phyloP scores from a whole-genome alignment of 2,888 invertebrate species.

The Latheticus oryzae region DNA sequence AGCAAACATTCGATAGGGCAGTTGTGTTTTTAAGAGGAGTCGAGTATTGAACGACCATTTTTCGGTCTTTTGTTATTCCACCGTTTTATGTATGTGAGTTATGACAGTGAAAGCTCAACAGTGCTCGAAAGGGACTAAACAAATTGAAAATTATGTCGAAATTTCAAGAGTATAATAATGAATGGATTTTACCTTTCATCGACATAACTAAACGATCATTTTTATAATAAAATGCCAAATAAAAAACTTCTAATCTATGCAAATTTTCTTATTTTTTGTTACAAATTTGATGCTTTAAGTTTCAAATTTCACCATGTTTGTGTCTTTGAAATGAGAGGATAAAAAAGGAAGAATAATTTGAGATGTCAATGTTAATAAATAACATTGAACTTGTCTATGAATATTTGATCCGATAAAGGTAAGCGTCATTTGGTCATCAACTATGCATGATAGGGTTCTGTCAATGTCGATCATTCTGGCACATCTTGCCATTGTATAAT shows the following conservation, averaged over 20 bases:
- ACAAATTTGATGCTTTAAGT: too few relatives aligned
- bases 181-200: too few relatives aligned
- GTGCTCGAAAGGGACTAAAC: not conserved
- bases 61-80: slow-evolving; percentile 11
- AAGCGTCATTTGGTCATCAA: slow-evolving; percentile 25
- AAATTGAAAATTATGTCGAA: slow-evolving; percentile 12
- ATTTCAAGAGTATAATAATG: too few relatives aligned
- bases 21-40: slow-evolving; percentile 16
- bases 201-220: too few relatives aligned
- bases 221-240: too few relatives aligned
- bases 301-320: too few relatives aligned
- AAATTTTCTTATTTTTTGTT: too few relatives aligned
- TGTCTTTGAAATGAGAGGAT: too few relatives aligned
- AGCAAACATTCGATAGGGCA: too few relatives aligned
- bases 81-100: slow-evolving; percentile 15
- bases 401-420: slow-evolving; percentile 22
- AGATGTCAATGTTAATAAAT: slow-evolving; percentile 14
- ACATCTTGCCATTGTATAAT: slow-evolving; percentile 15
- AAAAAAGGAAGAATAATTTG: too few relatives aligned
- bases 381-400: slow-evolving; percentile 13
- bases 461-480: slow-evolving; percentile 26
- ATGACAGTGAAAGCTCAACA: slow-evolving; percentile 1
- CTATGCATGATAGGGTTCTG: slow-evolving; percentile 25
- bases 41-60: slow-evolving; percentile 9
- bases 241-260: too few relatives aligned